phyloP scores from a whole-genome alignment of 2,888 invertebrate genomes.

The Metellina segmentata region DNA sequence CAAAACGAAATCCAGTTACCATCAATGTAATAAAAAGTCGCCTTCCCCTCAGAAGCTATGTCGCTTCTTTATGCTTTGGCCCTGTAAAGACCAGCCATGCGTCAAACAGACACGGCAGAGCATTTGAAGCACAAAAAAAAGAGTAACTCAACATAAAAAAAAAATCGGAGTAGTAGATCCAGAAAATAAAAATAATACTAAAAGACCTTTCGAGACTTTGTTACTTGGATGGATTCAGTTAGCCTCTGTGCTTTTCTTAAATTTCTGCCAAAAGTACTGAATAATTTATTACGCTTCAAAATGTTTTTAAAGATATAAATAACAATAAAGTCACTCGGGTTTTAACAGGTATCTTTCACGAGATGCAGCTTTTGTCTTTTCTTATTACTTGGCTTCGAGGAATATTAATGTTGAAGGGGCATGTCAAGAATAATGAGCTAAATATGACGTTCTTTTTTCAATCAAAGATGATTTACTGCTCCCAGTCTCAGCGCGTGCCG shows the following conservation, averaged over 20 bases:
- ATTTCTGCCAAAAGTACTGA: not conserved
- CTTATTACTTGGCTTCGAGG: not conserved
- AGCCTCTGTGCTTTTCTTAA: not conserved
- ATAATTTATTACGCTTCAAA: slow-evolving; percentile 16
- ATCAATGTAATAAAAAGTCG: slow-evolving; percentile 25
- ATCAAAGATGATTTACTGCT: not conserved
- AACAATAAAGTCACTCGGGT: not conserved
- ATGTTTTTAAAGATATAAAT: not conserved
- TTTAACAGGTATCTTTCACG: not conserved
- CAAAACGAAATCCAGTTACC: slow-evolving; percentile 27
- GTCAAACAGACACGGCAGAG: slow-evolving; percentile 29
- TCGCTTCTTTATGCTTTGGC: not conserved
- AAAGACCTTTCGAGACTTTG: not conserved
- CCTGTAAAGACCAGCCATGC: slow-evolving; percentile 29
- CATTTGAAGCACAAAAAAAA: slow-evolving; percentile 28
- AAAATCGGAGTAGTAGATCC: not conserved
- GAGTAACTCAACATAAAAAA: not conserved
- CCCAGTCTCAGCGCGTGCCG: not conserved
- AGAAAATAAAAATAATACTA: not conserved
- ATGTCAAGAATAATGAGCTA: not conserved
- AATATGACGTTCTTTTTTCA: not conserved
- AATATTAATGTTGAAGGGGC: not conserved
- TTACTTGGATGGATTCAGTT: not conserved
- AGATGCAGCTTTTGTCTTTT: not conserved
- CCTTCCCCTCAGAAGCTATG: not conserved